Evolutionary conservation across 2,797 vertebrate species (phyloP).

Genomic region (Streptopelia turtur): DNA sequence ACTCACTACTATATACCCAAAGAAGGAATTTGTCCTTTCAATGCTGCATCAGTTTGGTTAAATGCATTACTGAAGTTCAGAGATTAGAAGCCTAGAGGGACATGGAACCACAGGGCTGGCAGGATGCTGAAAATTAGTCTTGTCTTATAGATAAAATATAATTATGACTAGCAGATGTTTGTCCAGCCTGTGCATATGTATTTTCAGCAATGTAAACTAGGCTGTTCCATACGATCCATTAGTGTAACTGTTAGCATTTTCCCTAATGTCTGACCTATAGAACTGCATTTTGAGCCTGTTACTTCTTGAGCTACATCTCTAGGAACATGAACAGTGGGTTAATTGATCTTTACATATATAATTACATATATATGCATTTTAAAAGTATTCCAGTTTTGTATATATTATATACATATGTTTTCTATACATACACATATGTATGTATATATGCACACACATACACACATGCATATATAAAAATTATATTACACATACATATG

Average conservation of each 20-base stretch:
- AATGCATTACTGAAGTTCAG: neutral
- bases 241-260: neutral
- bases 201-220: neutral
- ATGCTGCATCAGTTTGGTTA: rapidly evolving
- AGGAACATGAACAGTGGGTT: neutral
- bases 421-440: neutral
- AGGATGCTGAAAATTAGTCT: neutral
- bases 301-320: neutral
- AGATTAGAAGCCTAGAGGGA: neutral
- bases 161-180: neutral
- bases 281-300: neutral
- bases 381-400: neutral
- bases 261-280: neutral
- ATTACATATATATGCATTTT: neutral
- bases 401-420: no score
- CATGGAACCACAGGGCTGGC: neutral
- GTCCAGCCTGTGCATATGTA: neutral
- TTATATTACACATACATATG: neutral
- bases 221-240: neutral
- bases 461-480: no score
- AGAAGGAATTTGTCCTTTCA: neutral
- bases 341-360: neutral
- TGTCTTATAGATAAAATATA: neutral
- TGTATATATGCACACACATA: no score
- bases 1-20: neutral